These are phyloP conservation scores for Drosophila triauraria DNA, from an alignment of 1,140 invertebrate species.

Conservation along the genomic window DNA sequence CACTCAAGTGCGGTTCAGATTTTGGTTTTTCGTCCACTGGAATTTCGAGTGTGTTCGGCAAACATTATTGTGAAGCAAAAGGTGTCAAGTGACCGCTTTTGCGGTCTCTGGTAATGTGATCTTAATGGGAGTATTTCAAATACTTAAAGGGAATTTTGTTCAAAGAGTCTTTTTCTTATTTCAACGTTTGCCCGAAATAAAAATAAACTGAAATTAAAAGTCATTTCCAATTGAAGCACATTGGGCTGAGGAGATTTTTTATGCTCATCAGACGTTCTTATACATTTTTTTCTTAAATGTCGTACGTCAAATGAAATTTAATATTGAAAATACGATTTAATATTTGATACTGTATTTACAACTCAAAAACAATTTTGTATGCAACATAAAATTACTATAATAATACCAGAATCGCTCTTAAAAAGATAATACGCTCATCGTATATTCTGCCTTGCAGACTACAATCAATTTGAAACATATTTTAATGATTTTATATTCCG, in stretches of 20 bases:
- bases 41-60: conserved; percentile 23
- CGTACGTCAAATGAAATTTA: neutral
- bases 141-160: too few species aligned
- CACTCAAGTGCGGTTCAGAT: conserved; percentile 21
- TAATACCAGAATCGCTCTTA: too few species aligned
- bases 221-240: too few species aligned
- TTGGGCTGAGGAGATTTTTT: neutral
- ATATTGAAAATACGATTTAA: neutral
- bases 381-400: too few species aligned
- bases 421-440: neutral
- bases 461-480: neutral
- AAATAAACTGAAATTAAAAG: neutral
- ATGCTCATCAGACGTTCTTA: too few species aligned
- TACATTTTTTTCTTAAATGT: neutral
- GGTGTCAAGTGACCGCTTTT: conserved; percentile 41
- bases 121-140: conserved; percentile 25
- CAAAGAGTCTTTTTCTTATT: neutral
- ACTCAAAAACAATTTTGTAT: too few species aligned
- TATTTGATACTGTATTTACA: too few species aligned
- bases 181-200: neutral
- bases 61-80: conserved; percentile 23
- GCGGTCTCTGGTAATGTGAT: conserved; percentile 37
- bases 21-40: conserved; percentile 12
- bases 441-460: neutral
- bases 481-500: conserved; percentile 20